Percentiles rank a stretch among this genome's conserved stretches.
Conservation (phyloP, 2,113 vertebrate species). For the Bos indicus region DNA sequence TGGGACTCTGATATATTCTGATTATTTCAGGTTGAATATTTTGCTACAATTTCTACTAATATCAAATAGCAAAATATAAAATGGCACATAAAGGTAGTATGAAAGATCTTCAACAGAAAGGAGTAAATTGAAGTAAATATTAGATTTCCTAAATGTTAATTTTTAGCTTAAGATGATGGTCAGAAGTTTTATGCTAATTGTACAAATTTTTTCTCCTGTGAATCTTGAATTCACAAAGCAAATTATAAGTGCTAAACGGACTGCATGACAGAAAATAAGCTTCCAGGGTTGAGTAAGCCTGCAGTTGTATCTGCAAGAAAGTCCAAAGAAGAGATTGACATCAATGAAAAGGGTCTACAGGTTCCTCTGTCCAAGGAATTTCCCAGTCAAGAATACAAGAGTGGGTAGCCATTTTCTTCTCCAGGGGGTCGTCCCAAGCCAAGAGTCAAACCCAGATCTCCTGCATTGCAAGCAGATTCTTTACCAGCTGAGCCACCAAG, state of each 20-base stretch:
- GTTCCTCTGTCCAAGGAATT: neutral
- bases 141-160: neutral
- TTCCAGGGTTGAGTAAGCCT: neutral
- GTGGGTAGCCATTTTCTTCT: neutral
- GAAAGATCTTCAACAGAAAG: neutral
- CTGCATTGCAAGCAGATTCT: neutral
- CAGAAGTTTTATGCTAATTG: neutral
- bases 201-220: neutral
- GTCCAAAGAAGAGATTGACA: neutral
- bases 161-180: neutral
- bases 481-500: neutral
- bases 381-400: neutral
- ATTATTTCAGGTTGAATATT: neutral
- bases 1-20: neutral
- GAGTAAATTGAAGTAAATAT: neutral
- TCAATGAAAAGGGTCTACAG: neutral
- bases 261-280: neutral
- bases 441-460: rapidly evolving
- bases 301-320: neutral
- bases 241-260: neutral
- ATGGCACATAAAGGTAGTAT: neutral
- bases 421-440: neutral
- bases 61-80: neutral
- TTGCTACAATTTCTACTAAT: neutral
- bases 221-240: neutral